Base-by-base conservation (phyloP, 2,888 invertebrate species). In the Penaeus monodon region DNA sequence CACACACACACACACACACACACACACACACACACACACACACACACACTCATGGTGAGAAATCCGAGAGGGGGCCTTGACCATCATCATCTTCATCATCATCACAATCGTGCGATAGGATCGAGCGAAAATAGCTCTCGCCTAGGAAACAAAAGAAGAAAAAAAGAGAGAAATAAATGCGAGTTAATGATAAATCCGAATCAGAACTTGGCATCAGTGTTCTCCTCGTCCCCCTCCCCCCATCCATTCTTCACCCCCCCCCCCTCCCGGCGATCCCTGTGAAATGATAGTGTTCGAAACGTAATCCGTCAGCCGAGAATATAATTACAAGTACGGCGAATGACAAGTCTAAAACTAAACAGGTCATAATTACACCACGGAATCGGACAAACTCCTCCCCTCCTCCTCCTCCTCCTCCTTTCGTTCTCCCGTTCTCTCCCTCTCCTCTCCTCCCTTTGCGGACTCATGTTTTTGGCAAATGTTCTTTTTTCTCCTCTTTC, bases 281-380 rank as follows among this genome's bases (percentile, higher is more conserved):
- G 44, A 79, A 85, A 85, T 85, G 85, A 85, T 85, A 74, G 85
- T 12, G 74, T 24, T n/a, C 27, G 80, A 33, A 66, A 80, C 80
- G 81, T 85, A 74, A 85, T 85, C 85, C 85, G 85, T 85, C 85
- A 85, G 85, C 27, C 73, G 29, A 44, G 66, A 10, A 65, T 64
- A 77, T 85, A 80, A 85, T 85, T 85, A 80, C 74, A 80, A 73
- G 79, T 79, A 85, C 79, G 70, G 85, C 65, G 64, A 85, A 85
- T 85, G 85, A 85, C 85, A 85, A 80, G 79, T 68, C 79, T 79
- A 80, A 73, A 85, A 81, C 80, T 85, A 85, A 85, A 85, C 80
- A 81, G 81, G 85, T 85, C 76, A 74, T 81, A 81, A 85, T 85
- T 85, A 85, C 64, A 77, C 57, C 68, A 78, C 49, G 84, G 63